phyloP scores from a whole-genome alignment of 2,888 invertebrate genomes.

The Cordylochernes scorpioides region DNA sequence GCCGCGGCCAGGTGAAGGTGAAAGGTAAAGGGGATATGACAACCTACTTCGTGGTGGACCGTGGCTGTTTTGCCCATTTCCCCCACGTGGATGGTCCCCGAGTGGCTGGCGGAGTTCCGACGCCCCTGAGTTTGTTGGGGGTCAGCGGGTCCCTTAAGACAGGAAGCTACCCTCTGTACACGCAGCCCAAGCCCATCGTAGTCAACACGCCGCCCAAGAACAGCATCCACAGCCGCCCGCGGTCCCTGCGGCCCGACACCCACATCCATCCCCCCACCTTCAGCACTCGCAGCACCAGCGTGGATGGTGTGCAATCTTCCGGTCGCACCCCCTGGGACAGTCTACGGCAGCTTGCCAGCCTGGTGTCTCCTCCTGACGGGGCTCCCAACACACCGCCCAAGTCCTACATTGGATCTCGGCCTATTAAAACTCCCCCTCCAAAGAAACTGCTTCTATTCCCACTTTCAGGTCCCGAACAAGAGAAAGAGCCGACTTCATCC shows the following conservation, averaged over 20 bases:
- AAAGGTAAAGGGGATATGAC: constrained; percentile 82
- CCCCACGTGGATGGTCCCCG: not conserved
- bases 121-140: constrained; percentile 36
- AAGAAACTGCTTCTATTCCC: constrained; percentile 8
- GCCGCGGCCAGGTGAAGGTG: constrained; percentile 57
- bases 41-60: constrained; percentile 42
- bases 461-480: too few relatives aligned
- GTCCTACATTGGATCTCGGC: constrained; percentile 5
- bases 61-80: not conserved
- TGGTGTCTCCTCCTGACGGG: not conserved
- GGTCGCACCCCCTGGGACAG: constrained; percentile 1
- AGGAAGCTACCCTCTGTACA: not conserved
- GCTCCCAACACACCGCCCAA: constrained; percentile 5
- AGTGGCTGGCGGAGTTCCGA: constrained; percentile 36
- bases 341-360: not conserved
- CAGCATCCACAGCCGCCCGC: constrained; percentile 10
- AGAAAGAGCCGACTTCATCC: too few relatives aligned
- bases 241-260: not conserved
- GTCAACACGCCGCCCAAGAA: constrained; percentile 8
- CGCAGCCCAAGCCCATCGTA: constrained; percentile 3
- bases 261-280: not conserved
- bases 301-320: not conserved
- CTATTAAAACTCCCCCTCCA: constrained; percentile 7
- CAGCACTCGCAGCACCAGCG: not conserved
- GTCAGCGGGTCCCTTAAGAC: not conserved